Percentiles rank a stretch among this genome's conserved stretches.
Conservation (phyloP, 2,113 vertebrate genomes). For the Empidonax alnorum region DNA sequence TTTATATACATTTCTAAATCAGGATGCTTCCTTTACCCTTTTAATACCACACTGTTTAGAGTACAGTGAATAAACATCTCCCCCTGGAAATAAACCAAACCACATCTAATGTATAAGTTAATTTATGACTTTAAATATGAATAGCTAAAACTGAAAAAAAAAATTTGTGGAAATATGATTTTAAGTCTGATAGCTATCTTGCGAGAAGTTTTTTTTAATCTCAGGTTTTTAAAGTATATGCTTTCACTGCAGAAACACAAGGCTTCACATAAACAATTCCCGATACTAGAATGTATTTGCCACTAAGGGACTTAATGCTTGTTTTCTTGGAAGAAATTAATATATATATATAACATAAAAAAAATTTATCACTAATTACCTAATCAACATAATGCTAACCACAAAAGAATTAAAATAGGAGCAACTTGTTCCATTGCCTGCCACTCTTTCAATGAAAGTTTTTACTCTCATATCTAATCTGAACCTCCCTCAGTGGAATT, state of each 20-base stretch:
- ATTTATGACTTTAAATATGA: background rate
- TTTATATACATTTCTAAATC: background rate
- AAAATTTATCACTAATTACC: background rate
- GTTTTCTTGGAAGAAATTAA: background rate
- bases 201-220: background rate
- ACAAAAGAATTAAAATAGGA: background rate
- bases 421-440: background rate
- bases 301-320: background rate
- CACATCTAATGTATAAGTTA: background rate
- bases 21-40: background rate
- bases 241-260: background rate
- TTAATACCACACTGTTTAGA: background rate
- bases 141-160: background rate
- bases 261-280: background rate
- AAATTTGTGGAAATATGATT: background rate
- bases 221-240: background rate
- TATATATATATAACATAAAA: background rate
- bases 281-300: background rate
- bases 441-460: background rate
- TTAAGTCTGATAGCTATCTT: background rate
- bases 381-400: background rate
- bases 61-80: background rate
- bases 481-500: background rate
- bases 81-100: background rate
- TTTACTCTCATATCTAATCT: background rate